Conservation (phyloP, 1,140 invertebrate species). For the Tigriopus japonicus region DNA sequence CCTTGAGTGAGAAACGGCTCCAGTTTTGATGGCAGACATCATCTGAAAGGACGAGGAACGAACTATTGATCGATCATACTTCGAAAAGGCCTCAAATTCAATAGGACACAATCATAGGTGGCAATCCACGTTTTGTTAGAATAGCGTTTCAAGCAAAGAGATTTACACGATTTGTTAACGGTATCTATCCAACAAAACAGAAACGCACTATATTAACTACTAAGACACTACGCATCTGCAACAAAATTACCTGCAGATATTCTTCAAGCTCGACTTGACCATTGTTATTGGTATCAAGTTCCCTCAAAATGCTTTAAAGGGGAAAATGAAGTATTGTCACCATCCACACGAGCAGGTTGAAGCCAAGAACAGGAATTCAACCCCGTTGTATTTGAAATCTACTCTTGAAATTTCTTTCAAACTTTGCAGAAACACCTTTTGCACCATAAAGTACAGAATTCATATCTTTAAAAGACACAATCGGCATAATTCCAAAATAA, state of each 20-base stretch:
- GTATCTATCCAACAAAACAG: constrained; percentile 16
- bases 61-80: neutral
- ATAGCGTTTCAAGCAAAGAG: neutral
- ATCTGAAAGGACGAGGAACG: constrained; percentile 12
- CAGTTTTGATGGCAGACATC: constrained; percentile 32
- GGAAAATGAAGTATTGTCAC: constrained; percentile 77
- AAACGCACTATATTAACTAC: constrained; percentile 2
- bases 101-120: constrained; percentile 10
- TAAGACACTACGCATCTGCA: neutral
- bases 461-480: no score
- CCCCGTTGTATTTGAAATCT: constrained; percentile 6
- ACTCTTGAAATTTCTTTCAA: neutral
- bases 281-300: constrained; percentile 98
- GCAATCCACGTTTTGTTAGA: no score
- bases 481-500: no score
- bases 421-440: no score
- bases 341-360: constrained; percentile 73
- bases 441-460: no score
- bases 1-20: constrained; percentile 66
- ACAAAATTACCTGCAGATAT: constrained; percentile 73
- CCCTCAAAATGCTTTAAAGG: constrained; percentile 48
- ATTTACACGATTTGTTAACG: constrained; percentile 96
- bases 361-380: constrained; percentile 33
- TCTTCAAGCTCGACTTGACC: constrained; percentile 97
- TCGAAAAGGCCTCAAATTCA: neutral